Percentiles rank a stretch among this genome's conserved stretches.
Conservation (phyloP, 2,113 vertebrate genomes). For the Gallinago paraguaiae region DNA sequence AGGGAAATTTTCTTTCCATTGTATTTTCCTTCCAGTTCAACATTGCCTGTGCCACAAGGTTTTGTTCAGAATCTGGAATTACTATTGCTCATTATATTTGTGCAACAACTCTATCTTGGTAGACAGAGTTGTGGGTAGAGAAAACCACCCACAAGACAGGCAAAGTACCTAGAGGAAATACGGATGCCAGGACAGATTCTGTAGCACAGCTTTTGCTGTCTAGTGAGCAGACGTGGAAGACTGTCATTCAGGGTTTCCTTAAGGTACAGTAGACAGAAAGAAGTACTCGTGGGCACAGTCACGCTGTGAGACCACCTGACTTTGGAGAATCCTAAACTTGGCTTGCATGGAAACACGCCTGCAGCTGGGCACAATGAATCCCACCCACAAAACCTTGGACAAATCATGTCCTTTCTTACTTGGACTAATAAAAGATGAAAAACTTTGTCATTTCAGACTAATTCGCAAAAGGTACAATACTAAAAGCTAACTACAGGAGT, state of each 20-base stretch:
- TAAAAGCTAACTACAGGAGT: not conserved
- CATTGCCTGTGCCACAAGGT: not conserved
- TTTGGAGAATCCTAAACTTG: not conserved
- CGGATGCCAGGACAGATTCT: not conserved
- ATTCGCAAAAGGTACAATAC: constrained; percentile 13
- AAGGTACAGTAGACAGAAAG: not conserved
- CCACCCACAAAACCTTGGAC: not conserved
- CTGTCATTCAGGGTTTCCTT: not conserved
- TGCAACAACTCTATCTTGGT: not conserved
- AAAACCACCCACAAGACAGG: not conserved
- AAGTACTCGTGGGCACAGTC: not conserved
- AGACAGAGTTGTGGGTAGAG: not conserved
- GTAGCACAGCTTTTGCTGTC: not conserved
- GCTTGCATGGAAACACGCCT: not conserved
- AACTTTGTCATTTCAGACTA: constrained; percentile 11
- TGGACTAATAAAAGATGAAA: constrained; percentile 33
- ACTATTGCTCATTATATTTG: not conserved
- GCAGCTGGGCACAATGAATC: not conserved
- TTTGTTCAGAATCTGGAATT: not conserved
- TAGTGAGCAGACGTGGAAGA: not conserved
- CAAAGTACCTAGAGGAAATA: not conserved
- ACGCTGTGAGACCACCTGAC: not conserved
- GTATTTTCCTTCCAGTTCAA: not conserved
- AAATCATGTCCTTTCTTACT: not conserved
- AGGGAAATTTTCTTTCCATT: not conserved